Percentiles rank a stretch among this genome's conserved stretches.
Evolutionary conservation across 2,797 vertebrate species (phyloP).

Genomic region (Enteromius mattozi): DNA sequence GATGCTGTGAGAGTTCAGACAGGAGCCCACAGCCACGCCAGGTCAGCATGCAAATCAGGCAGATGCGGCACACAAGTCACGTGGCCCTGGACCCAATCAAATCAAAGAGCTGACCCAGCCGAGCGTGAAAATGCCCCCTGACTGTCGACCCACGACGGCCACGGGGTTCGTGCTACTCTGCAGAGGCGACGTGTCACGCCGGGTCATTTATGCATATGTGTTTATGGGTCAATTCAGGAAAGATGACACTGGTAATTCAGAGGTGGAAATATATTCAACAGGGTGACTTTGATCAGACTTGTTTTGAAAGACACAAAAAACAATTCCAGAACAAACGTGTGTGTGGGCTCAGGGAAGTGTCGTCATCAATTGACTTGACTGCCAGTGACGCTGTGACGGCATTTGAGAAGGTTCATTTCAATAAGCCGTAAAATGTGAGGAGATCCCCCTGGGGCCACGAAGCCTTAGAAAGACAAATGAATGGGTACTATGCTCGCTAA

Average conservation of each 20-base stretch:
- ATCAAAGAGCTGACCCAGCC: constrained; percentile 46
- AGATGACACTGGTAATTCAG: constrained; percentile 1
- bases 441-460: constrained; percentile 6
- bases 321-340: constrained; percentile 8
- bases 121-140: constrained; percentile 45
- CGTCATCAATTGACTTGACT: constrained; percentile 34
- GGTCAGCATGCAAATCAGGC: constrained; percentile 57
- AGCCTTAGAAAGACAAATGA: constrained; percentile 19
- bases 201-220: constrained; percentile 38
- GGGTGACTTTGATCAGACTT: constrained; percentile 18
- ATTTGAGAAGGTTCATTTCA: constrained; percentile 46
- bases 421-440: constrained; percentile 35
- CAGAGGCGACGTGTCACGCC: not conserved
- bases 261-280: constrained; percentile 27
- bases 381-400: constrained; percentile 16
- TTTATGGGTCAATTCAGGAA: constrained; percentile 35
- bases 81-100: constrained; percentile 40
- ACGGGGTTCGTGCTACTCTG: constrained; percentile 9
- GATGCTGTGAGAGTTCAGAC: constrained; percentile 40
- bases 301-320: constrained; percentile 17
- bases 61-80: constrained; percentile 36
- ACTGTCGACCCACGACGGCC: constrained; percentile 31
- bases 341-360: constrained; percentile 28
- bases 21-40: constrained; percentile 45
- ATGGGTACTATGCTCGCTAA: constrained; percentile 38